Evolutionary conservation across 1,140 invertebrate genomes (phyloP).

Genomic region (Doryteuthis pealeii): DNA sequence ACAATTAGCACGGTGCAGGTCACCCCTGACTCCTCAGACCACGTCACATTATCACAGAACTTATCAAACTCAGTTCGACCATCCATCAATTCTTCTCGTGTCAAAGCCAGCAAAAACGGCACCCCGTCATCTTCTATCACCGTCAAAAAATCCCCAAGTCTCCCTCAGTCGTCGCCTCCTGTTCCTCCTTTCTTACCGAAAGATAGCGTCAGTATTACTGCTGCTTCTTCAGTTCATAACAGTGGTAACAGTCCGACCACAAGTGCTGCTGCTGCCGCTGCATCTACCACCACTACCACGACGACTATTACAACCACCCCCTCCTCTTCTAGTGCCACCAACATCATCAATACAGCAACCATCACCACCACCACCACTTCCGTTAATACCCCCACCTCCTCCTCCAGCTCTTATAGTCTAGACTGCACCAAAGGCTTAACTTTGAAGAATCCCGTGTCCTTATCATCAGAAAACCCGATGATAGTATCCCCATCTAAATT

Average conservation of each 20-base stretch:
- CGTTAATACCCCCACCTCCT: neutral
- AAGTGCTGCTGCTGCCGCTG: neutral
- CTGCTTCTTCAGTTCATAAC: neutral
- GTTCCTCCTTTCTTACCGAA: neutral
- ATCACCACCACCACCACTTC: neutral
- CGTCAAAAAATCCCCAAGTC: too few species aligned
- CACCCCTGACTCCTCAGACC: too few species aligned
- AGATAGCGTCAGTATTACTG: neutral
- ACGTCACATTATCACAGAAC: too few species aligned
- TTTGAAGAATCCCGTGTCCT: too few species aligned
- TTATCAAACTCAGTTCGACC: too few species aligned
- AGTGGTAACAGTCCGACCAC: neutral
- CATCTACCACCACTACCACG: neutral
- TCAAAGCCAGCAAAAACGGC: too few species aligned
- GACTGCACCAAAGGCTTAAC: neutral
- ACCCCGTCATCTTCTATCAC: too few species aligned
- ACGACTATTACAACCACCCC: neutral
- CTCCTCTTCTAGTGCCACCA: neutral
- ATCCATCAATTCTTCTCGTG: too few species aligned
- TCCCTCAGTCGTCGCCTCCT: neutral
- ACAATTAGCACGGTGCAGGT: too few species aligned
- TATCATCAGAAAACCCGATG: neutral
- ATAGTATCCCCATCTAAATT: slow-evolving; percentile 22
- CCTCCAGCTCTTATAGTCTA: neutral
- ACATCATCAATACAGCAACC: neutral